Percentiles rank a stretch among this genome's conserved stretches.
phyloP scores from a whole-genome alignment of 2,888 invertebrate genomes.

The Chymomyza procnemis region DNA sequence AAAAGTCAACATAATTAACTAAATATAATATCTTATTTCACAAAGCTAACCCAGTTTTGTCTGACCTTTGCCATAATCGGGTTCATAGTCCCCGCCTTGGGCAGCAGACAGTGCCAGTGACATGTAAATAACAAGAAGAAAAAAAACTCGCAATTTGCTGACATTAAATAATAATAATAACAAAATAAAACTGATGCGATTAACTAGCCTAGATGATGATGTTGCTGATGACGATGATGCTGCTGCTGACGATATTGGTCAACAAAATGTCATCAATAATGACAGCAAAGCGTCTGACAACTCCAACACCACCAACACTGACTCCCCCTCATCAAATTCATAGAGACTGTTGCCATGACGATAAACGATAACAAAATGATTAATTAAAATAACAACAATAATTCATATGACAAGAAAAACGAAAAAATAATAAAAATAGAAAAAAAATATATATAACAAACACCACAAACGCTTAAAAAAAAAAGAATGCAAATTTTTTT shows the following conservation, averaged over 20 bases:
- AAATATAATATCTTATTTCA: neutral
- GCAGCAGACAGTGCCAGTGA: neutral
- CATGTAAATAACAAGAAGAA: constrained; percentile 22
- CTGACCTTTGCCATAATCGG: neutral
- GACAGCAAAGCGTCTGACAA: constrained; percentile 7
- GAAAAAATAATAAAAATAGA: constrained; percentile 19
- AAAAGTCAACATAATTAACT: no score
- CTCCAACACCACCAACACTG: constrained; percentile 7
- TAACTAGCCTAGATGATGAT: constrained; percentile 6
- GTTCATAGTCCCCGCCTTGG: neutral
- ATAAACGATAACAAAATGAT: constrained; percentile 60
- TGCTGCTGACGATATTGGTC: constrained; percentile 9
- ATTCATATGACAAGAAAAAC: constrained; percentile 10
- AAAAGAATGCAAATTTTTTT: neutral
- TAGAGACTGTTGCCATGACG: constrained; percentile 44
- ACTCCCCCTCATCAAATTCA: constrained; percentile 17
- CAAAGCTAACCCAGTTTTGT: neutral
- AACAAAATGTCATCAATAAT: constrained; percentile 36
- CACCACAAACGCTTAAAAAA: neutral
- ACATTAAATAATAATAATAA: constrained; percentile 34
- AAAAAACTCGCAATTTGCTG: constrained; percentile 20
- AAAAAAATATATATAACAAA: neutral
- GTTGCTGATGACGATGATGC: constrained; percentile 10
- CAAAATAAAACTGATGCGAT: constrained; percentile 20
- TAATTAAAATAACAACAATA: constrained; percentile 50